Evolutionary conservation across 1,140 invertebrate species (phyloP).

Genomic region (Oryctes rhinoceros): DNA sequence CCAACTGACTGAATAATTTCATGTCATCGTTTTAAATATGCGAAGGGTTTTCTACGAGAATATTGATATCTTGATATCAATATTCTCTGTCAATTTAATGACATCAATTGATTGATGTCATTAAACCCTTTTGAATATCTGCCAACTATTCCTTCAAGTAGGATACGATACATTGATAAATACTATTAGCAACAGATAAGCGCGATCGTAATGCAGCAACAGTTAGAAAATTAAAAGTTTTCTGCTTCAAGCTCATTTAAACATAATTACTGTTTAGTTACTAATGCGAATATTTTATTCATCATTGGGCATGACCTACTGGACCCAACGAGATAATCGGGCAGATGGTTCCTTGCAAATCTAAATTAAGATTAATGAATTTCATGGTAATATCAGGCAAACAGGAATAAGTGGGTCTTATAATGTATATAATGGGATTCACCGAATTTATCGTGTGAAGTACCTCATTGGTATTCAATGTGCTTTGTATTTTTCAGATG

Average conservation of each 20-base stretch:
- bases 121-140: background rate
- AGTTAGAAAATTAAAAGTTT: no score
- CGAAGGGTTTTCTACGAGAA: conserved; percentile 32
- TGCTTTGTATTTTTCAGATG: no score
- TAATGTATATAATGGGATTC: no score
- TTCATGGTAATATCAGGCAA: no score
- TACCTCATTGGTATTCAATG: no score
- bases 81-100: no score
- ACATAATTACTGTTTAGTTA: background rate
- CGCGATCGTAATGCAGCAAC: background rate
- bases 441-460: no score
- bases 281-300: conserved; percentile 15
- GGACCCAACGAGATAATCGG: no score
- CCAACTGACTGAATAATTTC: no score
- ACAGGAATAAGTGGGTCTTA: no score
- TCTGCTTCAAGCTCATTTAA: background rate
- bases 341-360: background rate
- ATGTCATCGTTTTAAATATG: background rate
- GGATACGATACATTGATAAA: background rate
- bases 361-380: no score
- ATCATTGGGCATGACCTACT: background rate
- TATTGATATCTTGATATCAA: conserved; percentile 22
- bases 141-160: background rate
- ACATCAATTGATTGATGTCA: no score
- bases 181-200: conserved; percentile 2